Conservation (phyloP, 2,888 invertebrate genomes). For the Abrostola triplasia region DNA sequence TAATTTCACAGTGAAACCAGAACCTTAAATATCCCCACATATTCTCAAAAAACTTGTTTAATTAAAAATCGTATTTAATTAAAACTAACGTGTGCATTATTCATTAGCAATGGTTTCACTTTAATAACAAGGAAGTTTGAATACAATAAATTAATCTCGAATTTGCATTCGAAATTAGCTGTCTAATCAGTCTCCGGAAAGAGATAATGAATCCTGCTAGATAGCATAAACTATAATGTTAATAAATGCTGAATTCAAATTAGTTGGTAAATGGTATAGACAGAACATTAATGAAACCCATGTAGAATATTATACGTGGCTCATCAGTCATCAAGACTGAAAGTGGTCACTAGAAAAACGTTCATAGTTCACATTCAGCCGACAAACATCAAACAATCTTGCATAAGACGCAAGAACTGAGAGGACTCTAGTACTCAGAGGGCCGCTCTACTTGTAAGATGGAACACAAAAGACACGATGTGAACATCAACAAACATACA, state of each 20-base stretch:
- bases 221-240: no score
- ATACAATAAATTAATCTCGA: no score
- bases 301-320: slow-evolving; percentile 21
- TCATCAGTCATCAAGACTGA: slow-evolving; percentile 29
- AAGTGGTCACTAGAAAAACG: slow-evolving; percentile 13
- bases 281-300: background rate
- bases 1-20: no score
- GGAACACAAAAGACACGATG: slow-evolving; percentile 29
- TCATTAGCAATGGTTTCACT: no score
- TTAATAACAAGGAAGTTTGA: no score
- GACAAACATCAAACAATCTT: slow-evolving; percentile 26
- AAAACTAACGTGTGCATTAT: no score
- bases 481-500: slow-evolving; percentile 32
- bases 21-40: no score
- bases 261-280: background rate
- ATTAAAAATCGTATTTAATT: no score
- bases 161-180: no score
- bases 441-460: slow-evolving; percentile 25
- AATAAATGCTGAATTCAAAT: background rate
- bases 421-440: slow-evolving; percentile 14
- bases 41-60: no score
- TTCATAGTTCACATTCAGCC: slow-evolving; percentile 13
- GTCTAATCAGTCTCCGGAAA: no score
- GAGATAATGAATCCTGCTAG: no score
- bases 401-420: slow-evolving; percentile 21